Evolutionary conservation across 2,113 vertebrate species (phyloP), one percentile per base, ranked within the genome.

Genomic region (Naja naja): DNA sequence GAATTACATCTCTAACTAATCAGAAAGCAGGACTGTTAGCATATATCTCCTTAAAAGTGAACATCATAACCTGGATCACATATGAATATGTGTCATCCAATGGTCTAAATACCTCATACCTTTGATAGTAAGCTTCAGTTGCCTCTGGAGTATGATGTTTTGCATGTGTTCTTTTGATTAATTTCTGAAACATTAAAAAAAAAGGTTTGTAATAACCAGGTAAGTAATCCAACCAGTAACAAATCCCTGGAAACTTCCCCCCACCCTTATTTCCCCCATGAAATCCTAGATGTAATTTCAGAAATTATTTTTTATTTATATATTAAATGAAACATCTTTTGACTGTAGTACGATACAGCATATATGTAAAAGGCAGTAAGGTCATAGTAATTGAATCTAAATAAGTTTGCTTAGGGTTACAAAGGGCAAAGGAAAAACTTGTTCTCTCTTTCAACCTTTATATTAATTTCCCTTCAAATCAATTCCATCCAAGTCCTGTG

Each of bases 301-400:
- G 85, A 95, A 95, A 94, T 90, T 91, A 96, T 96, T 96, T 97
- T 96, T 96, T 96, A 96, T 96, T 95, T 91, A 90, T 89, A 94
- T 93, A 95, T 88, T 95, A 95, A 96, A 96, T 12, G 94, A 90
- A 96, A 96, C 92, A 30, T 97, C 95, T 97, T 97, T 96, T 96
- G 95, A 96, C 93, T 95, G 92, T 95, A 95, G 96, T 96, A 94
- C 93, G 94, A 96, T 95, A 97, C 96, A 97, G 97, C 97, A 95
- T 97, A 94, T 97, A 98, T 97, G 96, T 98, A 98, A 97, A 97
- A 97, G 97, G 95, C 97, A 97, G 92, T 96, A 97, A 97, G 98
- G 98, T 98, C 98, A 98, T 90, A 97, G 98, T 98, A 98, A 99
- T 98, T 98, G 98, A 98, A 98, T 99, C 98, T 98, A 98, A 98